phyloP scores from a whole-genome alignment of 2,113 vertebrate genomes.

The Sander vitreus region DNA sequence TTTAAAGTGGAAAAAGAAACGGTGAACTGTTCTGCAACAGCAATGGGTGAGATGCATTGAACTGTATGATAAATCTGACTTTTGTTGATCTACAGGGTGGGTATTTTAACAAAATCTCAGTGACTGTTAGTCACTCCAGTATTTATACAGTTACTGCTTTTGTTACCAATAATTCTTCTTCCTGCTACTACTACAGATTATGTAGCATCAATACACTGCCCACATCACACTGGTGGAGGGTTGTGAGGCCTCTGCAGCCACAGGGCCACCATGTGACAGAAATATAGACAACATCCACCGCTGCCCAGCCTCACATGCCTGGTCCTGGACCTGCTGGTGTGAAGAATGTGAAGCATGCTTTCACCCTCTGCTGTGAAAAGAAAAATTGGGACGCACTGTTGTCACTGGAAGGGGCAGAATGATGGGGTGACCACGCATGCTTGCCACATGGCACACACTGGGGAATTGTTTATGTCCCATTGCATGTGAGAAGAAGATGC shows the following conservation, averaged over 20 bases:
- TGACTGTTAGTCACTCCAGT: background rate
- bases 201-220: background rate
- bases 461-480: constrained; percentile 42
- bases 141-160: background rate
- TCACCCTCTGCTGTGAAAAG: constrained; percentile 76
- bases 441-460: constrained; percentile 52
- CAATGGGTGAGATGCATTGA: background rate
- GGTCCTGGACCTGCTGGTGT: constrained; percentile 62
- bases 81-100: background rate
- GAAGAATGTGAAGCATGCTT: constrained; percentile 82
- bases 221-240: background rate
- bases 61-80: background rate
- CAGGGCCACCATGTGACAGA: constrained; percentile 29
- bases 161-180: background rate
- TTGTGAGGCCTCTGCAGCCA: constrained; percentile 14
- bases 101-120: background rate
- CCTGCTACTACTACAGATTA: background rate
- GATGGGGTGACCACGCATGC: constrained; percentile 34
- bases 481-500: background rate
- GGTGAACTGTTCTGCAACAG: background rate
- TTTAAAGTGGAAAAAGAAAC: background rate
- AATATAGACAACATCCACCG: constrained; percentile 50
- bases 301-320: constrained; percentile 47
- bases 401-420: constrained; percentile 54
- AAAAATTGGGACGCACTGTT: constrained; percentile 43